phyloP scores from a whole-genome alignment of 2,888 invertebrate genomes.

The Unio delphinus region DNA sequence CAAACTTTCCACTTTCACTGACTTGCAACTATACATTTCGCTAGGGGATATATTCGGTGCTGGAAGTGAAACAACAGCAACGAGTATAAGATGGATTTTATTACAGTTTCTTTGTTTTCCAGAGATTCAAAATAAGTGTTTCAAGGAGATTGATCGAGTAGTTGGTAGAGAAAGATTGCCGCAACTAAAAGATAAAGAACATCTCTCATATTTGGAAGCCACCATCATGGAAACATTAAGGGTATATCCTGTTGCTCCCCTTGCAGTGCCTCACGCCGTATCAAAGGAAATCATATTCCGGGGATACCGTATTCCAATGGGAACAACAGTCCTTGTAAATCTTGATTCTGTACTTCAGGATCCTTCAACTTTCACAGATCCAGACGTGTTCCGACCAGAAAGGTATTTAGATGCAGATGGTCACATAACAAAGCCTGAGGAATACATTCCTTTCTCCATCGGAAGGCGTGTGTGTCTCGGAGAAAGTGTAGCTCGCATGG shows the following conservation, averaged over 20 bases:
- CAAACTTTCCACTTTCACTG: constrained; percentile 7
- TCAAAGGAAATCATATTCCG: constrained; percentile 45
- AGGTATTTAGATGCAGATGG: constrained; percentile 44
- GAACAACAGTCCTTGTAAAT: constrained; percentile 42
- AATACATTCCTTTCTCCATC: constrained; percentile 32
- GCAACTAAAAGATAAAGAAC: constrained; percentile 29
- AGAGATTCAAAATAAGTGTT: constrained; percentile 70
- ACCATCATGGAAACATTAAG: constrained; percentile 55
- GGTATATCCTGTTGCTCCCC: constrained; percentile 44
- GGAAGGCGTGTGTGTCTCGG: constrained; percentile 13
- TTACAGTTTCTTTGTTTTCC: constrained; percentile 85
- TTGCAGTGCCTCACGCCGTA: constrained; percentile 41
- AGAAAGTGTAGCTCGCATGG: constrained; percentile 27
- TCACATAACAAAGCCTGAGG: constrained; percentile 14
- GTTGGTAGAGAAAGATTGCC: constrained; percentile 59
- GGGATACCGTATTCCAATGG: constrained; percentile 60
- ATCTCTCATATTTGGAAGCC: constrained; percentile 53
- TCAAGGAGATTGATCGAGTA: constrained; percentile 50
- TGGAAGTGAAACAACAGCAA: constrained; percentile 80
- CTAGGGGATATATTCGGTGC: constrained; percentile 50
- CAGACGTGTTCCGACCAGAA: constrained; percentile 51
- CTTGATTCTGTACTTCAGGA: constrained; percentile 48
- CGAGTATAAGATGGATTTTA: constrained; percentile 88
- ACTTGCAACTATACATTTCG: constrained; percentile 23
- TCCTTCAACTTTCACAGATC: constrained; percentile 38